A percentile compares a stretch with the other conserved stretches of the same genome.
These are phyloP conservation scores for Myotis pilosus DNA, from an alignment of 2,797 vertebrate species.

Conservation along the genomic window DNA sequence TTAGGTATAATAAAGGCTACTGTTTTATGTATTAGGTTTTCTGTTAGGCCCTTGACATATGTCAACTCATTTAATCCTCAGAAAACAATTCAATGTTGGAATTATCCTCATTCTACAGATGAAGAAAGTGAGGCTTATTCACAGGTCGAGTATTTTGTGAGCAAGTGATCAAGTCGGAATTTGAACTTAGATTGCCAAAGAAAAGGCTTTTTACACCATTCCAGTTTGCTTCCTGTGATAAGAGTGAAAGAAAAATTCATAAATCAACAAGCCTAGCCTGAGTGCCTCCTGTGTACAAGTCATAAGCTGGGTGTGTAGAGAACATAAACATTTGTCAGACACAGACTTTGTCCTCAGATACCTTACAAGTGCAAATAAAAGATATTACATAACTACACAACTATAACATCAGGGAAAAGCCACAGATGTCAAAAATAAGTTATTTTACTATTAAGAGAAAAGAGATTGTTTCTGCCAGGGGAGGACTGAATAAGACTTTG, in stretches of 20 bases:
- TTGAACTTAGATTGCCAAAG: background rate
- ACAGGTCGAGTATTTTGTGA: background rate
- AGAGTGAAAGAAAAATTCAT: background rate
- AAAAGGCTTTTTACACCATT: background rate
- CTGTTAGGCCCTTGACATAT: background rate
- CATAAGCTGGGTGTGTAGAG: background rate
- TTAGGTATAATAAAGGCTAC: background rate
- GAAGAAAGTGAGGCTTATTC: background rate
- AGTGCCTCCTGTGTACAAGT: background rate
- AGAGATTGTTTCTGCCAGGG: background rate
- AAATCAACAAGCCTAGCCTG: background rate
- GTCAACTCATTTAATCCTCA: slow-evolving; percentile 7
- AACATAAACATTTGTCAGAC: background rate
- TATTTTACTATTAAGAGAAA: slow-evolving; percentile 31
- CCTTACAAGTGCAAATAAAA: background rate
- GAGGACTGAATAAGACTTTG: background rate
- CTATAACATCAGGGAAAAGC: background rate
- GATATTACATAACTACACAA: background rate
- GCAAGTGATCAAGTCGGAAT: background rate
- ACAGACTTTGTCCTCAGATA: background rate
- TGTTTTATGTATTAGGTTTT: background rate
- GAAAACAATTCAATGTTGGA: background rate
- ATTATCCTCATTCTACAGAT: background rate
- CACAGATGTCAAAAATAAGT: slow-evolving; percentile 8
- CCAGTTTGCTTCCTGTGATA: background rate